A percentile compares a stretch with the other conserved stretches of the same genome.
Evolutionary conservation across 2,113 vertebrate genomes (phyloP).

Genomic region (Scomber colias): DNA sequence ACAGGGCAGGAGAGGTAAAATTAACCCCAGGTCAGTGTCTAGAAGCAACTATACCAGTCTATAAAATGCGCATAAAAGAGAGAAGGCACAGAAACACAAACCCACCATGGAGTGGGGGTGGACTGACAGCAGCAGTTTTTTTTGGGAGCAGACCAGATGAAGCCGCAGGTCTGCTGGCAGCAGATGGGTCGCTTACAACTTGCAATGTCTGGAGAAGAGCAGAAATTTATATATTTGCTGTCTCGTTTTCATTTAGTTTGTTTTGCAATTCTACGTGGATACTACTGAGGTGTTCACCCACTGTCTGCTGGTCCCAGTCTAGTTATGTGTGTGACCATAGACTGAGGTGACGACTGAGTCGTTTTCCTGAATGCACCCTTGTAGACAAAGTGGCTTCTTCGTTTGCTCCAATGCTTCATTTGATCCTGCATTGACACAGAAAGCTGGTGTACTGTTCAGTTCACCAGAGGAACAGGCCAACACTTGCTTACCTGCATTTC

Average conservation of each 20-base stretch:
- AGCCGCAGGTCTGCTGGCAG: conserved; percentile 62
- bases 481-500: conserved; percentile 24
- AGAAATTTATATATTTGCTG: conserved; percentile 29
- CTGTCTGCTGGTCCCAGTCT: conserved; percentile 2
- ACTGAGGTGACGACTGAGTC: conserved; percentile 37
- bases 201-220: conserved; percentile 52
- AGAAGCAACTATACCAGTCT: conserved; percentile 66
- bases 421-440: conserved; percentile 38
- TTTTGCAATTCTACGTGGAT: conserved; percentile 30
- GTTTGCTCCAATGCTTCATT: conserved; percentile 35
- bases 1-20: conserved; percentile 44
- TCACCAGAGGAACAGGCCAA: conserved; percentile 24
- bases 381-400: conserved; percentile 25
- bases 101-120: conserved; percentile 63
- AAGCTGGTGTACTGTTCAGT: conserved; percentile 27
- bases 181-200: conserved; percentile 47
- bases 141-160: conserved; percentile 57
- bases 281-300: background rate
- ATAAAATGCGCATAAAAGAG: conserved; percentile 79
- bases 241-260: conserved; percentile 25
- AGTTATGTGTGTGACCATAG: background rate
- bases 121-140: conserved; percentile 67
- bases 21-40: conserved; percentile 52
- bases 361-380: conserved; percentile 47
- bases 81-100: conserved; percentile 83